These are phyloP conservation scores for Epinotia bilunana DNA, from an alignment of 2,888 invertebrate genomes.

Conservation along the genomic window DNA sequence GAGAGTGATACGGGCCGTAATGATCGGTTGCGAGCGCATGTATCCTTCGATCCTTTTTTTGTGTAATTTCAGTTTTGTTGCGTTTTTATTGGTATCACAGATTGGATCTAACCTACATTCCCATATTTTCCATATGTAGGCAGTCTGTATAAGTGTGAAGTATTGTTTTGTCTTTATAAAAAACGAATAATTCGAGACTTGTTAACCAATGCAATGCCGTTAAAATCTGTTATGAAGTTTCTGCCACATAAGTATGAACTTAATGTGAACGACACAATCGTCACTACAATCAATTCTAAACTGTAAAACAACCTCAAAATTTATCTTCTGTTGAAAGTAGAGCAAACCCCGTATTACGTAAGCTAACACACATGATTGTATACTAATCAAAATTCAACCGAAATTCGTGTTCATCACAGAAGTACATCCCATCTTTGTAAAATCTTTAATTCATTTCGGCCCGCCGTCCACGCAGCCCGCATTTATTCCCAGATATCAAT, in stretches of 20 bases:
- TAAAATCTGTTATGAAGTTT: too few species aligned
- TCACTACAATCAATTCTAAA: too few species aligned
- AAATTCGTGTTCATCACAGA: conserved; percentile 21
- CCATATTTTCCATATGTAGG: background rate
- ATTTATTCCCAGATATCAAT: conserved; percentile 27
- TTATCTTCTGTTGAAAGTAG: background rate
- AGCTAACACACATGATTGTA: too few species aligned
- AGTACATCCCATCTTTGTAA: conserved; percentile 22
- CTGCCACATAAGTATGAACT: too few species aligned
- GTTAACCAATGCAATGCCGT: too few species aligned
- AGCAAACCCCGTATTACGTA: background rate
- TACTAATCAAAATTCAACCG: background rate
- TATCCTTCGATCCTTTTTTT: conserved; percentile 16
- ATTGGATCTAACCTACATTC: conserved; percentile 20
- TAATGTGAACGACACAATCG: too few species aligned
- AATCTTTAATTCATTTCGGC: conserved; percentile 27
- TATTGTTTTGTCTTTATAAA: background rate
- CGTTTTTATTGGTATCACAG: background rate
- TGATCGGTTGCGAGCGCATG: conserved; percentile 37
- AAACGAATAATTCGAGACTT: too few species aligned
- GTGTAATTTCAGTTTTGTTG: conserved; percentile 23
- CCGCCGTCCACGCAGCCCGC: conserved; percentile 1
- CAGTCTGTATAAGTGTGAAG: background rate
- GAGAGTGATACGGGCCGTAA: conserved; percentile 46
- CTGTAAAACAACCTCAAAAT: background rate